Percentiles rank a stretch among this genome's conserved stretches.
phyloP scores from a whole-genome alignment of 2,888 invertebrate species.

The Drosophila lutescens region DNA sequence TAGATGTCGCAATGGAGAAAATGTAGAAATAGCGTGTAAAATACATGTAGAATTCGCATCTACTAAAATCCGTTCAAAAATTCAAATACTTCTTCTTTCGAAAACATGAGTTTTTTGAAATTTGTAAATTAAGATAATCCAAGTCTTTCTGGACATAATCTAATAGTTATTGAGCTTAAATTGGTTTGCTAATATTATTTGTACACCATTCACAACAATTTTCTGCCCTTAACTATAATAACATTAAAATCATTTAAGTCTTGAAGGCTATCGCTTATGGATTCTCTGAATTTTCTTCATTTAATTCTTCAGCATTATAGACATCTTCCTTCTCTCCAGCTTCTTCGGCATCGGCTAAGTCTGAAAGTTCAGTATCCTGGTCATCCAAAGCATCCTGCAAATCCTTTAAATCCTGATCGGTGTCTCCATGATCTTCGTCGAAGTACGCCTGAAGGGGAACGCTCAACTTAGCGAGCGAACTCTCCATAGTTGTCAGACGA shows the following conservation, averaged over 20 bases:
- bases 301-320: neutral
- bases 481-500: slow-evolving; percentile 42
- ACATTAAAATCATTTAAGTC: neutral
- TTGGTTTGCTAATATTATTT: too few relatives aligned
- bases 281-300: neutral
- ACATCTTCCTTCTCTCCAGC: neutral
- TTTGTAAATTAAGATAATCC: too few relatives aligned
- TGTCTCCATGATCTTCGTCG: neutral
- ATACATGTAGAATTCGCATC: too few relatives aligned
- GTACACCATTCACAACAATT: neutral
- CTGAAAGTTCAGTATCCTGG: neutral
- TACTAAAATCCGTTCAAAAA: too few relatives aligned
- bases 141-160: too few relatives aligned
- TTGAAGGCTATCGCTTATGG: neutral
- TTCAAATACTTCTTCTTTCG: too few relatives aligned
- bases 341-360: neutral
- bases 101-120: too few relatives aligned
- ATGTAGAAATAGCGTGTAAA: neutral
- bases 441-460: neutral
- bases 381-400: neutral
- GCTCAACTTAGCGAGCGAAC: slow-evolving; percentile 30
- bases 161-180: too few relatives aligned
- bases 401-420: neutral
- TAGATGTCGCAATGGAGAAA: neutral
- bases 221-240: neutral